A percentile compares a stretch with the other conserved stretches of the same genome.
Evolutionary conservation across 2,797 vertebrate species (phyloP).

Genomic region (Spondyliosoma cantharus): DNA sequence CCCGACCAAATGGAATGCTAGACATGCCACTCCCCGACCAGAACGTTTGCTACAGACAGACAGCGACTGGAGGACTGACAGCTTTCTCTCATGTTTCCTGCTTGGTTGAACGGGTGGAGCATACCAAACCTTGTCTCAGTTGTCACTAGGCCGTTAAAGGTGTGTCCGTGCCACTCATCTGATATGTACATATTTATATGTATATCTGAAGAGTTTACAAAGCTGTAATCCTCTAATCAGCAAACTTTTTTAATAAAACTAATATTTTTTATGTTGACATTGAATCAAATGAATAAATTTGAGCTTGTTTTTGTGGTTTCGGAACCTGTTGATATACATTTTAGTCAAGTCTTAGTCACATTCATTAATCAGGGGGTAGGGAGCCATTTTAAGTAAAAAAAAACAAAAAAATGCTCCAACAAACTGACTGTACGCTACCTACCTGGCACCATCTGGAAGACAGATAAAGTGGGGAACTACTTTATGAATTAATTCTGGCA

Average conservation of each 20-base stretch:
- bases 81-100: constrained; percentile 11
- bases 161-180: neutral
- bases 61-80: constrained; percentile 24
- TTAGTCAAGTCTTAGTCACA: neutral
- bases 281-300: neutral
- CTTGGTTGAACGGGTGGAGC: constrained; percentile 1
- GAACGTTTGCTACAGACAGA: constrained; percentile 29
- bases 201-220: neutral
- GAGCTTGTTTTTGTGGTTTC: neutral
- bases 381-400: neutral
- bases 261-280: neutral
- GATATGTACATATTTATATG: neutral
- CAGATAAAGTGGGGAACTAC: neutral
- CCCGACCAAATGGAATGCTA: constrained; percentile 60
- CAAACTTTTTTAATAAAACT: neutral
- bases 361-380: neutral
- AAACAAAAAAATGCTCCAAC: neutral
- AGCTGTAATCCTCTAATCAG: neutral
- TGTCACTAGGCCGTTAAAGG: neutral
- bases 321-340: neutral
- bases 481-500: neutral
- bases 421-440: neutral
- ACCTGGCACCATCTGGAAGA: neutral
- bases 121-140: neutral
- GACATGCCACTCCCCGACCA: constrained; percentile 56